phyloP scores from a whole-genome alignment of 2,888 invertebrate genomes.

The Anagyrus pseudococci region DNA sequence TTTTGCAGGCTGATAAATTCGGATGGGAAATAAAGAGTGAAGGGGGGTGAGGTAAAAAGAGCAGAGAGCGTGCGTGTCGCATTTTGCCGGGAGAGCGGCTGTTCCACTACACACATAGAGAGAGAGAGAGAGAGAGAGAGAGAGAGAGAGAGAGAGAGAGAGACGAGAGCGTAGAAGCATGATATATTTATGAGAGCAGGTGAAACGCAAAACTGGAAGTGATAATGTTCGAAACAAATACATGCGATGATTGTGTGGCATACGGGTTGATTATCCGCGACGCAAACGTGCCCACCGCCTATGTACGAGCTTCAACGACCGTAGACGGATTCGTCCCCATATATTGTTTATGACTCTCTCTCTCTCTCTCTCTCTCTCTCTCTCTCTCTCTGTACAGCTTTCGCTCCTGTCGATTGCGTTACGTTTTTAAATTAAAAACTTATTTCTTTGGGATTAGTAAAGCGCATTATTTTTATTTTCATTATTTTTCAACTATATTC shows the following conservation, averaged over 20 bases:
- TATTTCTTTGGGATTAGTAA: no score
- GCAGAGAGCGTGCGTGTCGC: no score
- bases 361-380: slow-evolving; percentile 40
- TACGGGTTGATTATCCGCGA: slow-evolving; percentile 61
- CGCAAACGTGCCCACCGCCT: slow-evolving; percentile 55
- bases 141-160: slow-evolving; percentile 22
- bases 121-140: slow-evolving; percentile 24
- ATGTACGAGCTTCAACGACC: no score
- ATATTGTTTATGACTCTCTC: slow-evolving; percentile 49
- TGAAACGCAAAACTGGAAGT: slow-evolving; percentile 53
- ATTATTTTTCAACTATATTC: no score
- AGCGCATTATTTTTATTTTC: no score
- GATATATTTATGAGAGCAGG: slow-evolving; percentile 50
- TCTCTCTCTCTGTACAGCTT: slow-evolving; percentile 22
- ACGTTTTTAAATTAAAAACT: background rate
- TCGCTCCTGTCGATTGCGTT: background rate
- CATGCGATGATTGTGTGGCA: slow-evolving; percentile 56
- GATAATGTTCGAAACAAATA: slow-evolving; percentile 60
- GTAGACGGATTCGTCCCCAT: no score
- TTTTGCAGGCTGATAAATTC: no score
- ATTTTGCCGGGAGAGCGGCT: no score
- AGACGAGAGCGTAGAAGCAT: slow-evolving; percentile 5
- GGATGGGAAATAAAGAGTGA: no score
- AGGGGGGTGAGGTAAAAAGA: no score
- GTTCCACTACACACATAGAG: no score